Base-by-base conservation (phyloP, 2,797 vertebrate genomes). In the Pangasius sanitwongsei region DNA sequence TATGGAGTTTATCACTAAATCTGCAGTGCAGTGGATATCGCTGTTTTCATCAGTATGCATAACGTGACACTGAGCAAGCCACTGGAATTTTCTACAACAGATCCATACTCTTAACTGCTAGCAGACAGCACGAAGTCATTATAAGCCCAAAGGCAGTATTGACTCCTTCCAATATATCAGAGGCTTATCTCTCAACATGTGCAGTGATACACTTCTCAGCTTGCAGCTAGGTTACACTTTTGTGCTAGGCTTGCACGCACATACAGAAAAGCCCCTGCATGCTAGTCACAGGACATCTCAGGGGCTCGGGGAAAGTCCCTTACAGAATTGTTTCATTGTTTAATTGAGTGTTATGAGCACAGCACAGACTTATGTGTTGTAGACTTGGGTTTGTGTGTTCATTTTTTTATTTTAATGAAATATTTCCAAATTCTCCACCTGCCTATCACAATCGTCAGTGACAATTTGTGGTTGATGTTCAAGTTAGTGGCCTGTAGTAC, bases 51-150 rank as follows among this genome's bases (percentile, higher is more conserved):
- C 37, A 57, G 85, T 44, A 86, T 86, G 85, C 37, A 0, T 59
- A 23, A 86, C 12, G 9, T 5, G 31, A 85, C 20, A 13, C 78
- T 37, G 78, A 81, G 50, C n/a, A 2, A 59, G 53, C 9, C 55
- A 37, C 18, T 85, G 83, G 53, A n/a, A 75, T 37, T 61, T 85
- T 31, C 28, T 84, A n/a, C 11, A n/a, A 65, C 28, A 50, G 83
- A 48, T 65, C 25, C 25, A 65, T 41, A 65, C 37, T 25, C 82
- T 67, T 83, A 48, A 65, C 41, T 4, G 13, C 25, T 65, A 67
- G 8, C 84, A 72, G 67, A n/a, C 85, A 75, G 65, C 50, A 55
- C 31, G 20, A 37, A 37, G 69, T 70, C 57, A 83, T 59, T 75
- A 48, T 1, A 86, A 61, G 34, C 57, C 53, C 69, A 75, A 75